A percentile compares a stretch with the other conserved stretches of the same genome.
Conservation (phyloP, 2,888 invertebrate genomes). For the Caenorhabditis uteleia region DNA sequence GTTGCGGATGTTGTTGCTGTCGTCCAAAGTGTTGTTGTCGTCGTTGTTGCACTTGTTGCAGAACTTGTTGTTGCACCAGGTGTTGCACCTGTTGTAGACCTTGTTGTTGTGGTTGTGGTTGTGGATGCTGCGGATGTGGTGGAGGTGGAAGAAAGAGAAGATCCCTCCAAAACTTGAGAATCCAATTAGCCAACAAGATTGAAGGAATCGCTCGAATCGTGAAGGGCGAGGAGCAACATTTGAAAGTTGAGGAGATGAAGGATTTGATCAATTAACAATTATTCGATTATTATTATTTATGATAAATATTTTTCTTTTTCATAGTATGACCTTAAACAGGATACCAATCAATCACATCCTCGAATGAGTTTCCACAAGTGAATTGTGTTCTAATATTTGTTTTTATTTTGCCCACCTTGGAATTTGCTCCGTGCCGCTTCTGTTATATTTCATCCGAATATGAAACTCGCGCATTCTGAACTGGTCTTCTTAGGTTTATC, state of each 20-base stretch:
- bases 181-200: slow-evolving; percentile 36
- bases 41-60: slow-evolving; percentile 38
- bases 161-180: slow-evolving; percentile 23
- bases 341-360: no score
- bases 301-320: no score
- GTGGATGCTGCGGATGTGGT: slow-evolving; percentile 22
- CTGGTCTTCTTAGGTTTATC: no score
- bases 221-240: slow-evolving; percentile 9
- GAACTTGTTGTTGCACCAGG: slow-evolving; percentile 39
- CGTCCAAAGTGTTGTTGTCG: no score
- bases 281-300: no score
- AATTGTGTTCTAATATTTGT: no score
- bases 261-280: slow-evolving; percentile 18
- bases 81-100: slow-evolving; percentile 36
- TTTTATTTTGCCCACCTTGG: no score
- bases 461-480: no score
- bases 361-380: no score
- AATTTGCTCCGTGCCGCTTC: no score
- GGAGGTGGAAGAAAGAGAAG: slow-evolving; percentile 28
- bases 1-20: slow-evolving; percentile 21
- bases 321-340: no score
- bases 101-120: slow-evolving; percentile 17
- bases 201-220: slow-evolving; percentile 22
- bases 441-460: no score
- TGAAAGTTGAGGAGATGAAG: slow-evolving; percentile 18